phyloP scores from a whole-genome alignment of 2,888 invertebrate genomes.

The Volucella zonaria region DNA sequence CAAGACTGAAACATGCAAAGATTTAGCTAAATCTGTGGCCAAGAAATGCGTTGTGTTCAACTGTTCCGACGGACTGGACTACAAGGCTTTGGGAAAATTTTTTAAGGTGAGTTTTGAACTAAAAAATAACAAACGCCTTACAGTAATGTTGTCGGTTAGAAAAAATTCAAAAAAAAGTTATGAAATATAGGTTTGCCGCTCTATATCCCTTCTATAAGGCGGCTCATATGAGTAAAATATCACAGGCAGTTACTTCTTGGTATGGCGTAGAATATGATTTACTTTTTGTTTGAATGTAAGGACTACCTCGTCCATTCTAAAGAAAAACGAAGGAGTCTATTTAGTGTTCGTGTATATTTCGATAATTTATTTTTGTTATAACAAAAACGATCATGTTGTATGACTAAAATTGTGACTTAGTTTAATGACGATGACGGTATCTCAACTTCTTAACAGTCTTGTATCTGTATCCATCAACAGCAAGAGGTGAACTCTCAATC shows the following conservation, averaged over 20 bases:
- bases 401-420: background rate
- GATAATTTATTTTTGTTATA: conserved; percentile 13
- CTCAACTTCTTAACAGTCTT: conserved; percentile 59
- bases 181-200: no score
- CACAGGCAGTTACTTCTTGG: no score
- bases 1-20: conserved; percentile 96
- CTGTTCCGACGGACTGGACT: conserved; percentile 96
- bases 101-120: conserved; percentile 86
- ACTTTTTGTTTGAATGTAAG: background rate
- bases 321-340: background rate
- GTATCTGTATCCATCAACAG: conserved; percentile 44
- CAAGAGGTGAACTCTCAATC: conserved; percentile 5
- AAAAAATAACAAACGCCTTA: background rate
- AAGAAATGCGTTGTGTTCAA: conserved; percentile 98
- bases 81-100: conserved; percentile 96
- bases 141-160: no score
- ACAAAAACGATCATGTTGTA: background rate
- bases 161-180: no score
- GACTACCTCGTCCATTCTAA: background rate
- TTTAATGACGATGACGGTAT: conserved; percentile 52
- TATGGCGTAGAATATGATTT: no score
- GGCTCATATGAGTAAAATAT: no score
- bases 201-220: no score
- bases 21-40: conserved; percentile 96
- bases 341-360: conserved; percentile 24